Evolutionary conservation across 2,797 vertebrate genomes (phyloP).

Genomic region (Psittacula echo): DNA sequence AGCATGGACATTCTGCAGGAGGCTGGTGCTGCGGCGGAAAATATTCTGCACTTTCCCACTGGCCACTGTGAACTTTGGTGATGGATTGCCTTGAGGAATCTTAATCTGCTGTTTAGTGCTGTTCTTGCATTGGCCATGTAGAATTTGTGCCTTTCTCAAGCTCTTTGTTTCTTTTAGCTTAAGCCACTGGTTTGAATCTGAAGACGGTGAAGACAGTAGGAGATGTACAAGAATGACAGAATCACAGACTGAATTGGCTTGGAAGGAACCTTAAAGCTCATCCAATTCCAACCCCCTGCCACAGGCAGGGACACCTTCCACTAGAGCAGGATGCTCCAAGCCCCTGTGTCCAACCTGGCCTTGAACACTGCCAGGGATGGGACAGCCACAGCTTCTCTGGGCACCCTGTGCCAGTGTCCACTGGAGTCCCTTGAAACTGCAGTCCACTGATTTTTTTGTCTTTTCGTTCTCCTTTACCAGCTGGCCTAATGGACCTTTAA

Average conservation of each 20-base stretch:
- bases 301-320: too few species aligned
- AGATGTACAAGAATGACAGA: neutral
- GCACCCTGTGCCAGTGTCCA: neutral
- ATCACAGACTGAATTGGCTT: neutral
- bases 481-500: neutral
- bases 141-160: neutral
- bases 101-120: neutral
- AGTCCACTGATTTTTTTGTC: neutral
- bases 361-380: neutral
- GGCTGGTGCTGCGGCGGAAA: neutral
- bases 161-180: neutral
- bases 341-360: neutral
- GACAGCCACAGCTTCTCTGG: neutral
- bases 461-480: neutral
- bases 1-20: neutral
- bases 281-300: too few species aligned
- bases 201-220: neutral
- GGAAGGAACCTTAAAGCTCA: neutral
- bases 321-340: neutral
- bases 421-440: neutral
- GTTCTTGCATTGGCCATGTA: accelerated
- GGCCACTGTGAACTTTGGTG: neutral
- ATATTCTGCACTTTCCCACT: neutral
- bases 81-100: neutral
- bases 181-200: neutral